Conservation (phyloP, 2,113 vertebrate species). For the human region GRCh38 chr12:128377501-128378000, state of each 20-base stretch:
- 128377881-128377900: not conserved
- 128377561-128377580: rapidly evolving
- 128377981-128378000: rapidly evolving
- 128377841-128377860: not conserved
- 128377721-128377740: rapidly evolving
- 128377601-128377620: not conserved
- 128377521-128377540: not conserved
- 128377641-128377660: not conserved
- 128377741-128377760: not conserved
- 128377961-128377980: not conserved
- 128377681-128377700: rapidly evolving
- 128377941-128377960: rapidly evolving
- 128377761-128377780: too few relatives aligned
- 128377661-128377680: not conserved
- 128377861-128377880: not conserved
- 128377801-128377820: rapidly evolving
- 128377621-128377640: too few relatives aligned
- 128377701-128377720: rapidly evolving
- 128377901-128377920: not conserved
- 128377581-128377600: not conserved
- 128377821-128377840: not conserved
- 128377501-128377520: not conserved
- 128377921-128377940: not conserved
- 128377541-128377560: rapidly evolving
- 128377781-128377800: not conserved